Percentiles rank a stretch among this genome's conserved stretches.
These are phyloP conservation scores for Marcusenius ussheri DNA, from an alignment of 2,113 vertebrate species.

Conservation along the genomic window DNA sequence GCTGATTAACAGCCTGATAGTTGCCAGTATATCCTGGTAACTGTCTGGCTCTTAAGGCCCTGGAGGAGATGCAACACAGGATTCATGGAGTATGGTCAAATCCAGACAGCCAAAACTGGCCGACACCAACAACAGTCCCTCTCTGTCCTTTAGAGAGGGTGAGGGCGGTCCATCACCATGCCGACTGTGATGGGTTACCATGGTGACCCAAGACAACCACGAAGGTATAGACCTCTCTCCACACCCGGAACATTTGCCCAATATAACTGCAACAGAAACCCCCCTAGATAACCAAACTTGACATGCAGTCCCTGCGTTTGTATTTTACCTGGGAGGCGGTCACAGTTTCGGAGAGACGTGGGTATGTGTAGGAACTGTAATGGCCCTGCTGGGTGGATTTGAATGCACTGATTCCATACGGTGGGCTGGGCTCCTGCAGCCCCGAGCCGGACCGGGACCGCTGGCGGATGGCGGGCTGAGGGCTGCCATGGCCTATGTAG, in stretches of 20 bases:
- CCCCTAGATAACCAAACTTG: neutral
- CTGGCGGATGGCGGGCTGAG: conserved; percentile 86
- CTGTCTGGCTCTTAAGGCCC: conserved; percentile 42
- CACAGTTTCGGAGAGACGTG: conserved; percentile 80
- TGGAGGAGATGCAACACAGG: conserved; percentile 28
- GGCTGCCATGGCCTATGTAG: conserved; percentile 79
- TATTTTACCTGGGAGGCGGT: conserved; percentile 64
- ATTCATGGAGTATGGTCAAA: conserved; percentile 32
- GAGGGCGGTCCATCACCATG: neutral
- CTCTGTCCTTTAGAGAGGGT: neutral
- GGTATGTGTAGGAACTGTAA: conserved; percentile 97
- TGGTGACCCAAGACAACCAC: neutral
- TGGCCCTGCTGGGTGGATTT: conserved; percentile 82
- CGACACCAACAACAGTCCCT: neutral
- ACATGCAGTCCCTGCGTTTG: neutral
- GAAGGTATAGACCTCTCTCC: neutral
- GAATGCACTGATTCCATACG: conserved; percentile 76
- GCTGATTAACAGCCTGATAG: conserved; percentile 28
- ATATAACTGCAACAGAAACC: neutral
- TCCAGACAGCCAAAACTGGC: neutral
- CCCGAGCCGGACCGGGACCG: conserved; percentile 88
- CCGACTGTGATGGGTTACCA: neutral
- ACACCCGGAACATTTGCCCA: neutral
- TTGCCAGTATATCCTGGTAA: conserved; percentile 36
- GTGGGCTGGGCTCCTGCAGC: conserved; percentile 84